Base-by-base conservation (phyloP, 2,797 vertebrate species). In the Cossypha caffra region DNA sequence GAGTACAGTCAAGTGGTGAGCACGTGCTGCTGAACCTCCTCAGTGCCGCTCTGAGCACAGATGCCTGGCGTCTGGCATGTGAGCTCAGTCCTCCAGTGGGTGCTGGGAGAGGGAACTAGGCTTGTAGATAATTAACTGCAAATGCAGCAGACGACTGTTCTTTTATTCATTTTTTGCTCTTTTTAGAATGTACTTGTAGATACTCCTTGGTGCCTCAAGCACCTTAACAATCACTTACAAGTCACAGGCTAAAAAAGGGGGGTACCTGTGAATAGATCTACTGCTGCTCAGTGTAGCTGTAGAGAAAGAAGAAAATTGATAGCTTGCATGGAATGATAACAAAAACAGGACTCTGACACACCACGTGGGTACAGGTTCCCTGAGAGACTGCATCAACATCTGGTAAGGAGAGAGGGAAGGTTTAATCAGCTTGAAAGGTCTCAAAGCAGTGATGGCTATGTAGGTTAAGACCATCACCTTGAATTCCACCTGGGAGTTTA, bases 401-500 rank as follows among this genome's bases (percentile, higher is more conserved):
- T 81, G 55, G 35, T 3, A 52, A 23, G 40, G 19, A 78, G 43
- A 73, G 33, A 76, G 11, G 4, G 19, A 74, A 35, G 28, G 12
- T 55, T 74, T 82, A 88, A 52, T 71, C 58, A 86, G 31, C 33
- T 79, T 38, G 37, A 86, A 63, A 75, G 37, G 18, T 72, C 79
- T 90, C 79, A 88, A 51, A 84, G 33, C 54, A 55, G 33, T 52
- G 38, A 79, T 58, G 40, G 58, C 26, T 85, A 48, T 82, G 55
- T 69, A 76, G 74, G 51, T 90, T 86, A 85, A 96, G 90, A 67
- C 48, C 62, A 73, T 50, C 82, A 88, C 88, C 67, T 95, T 92
- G 43, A 74, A 78, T 86, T 91, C 50, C 82, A 85, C 58, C 33
- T 68, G 82, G 66, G 84, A 95, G 26, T 55, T 91, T 38, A 73